These are phyloP conservation scores for Trichonephila clavipes DNA, from an alignment of 1,140 invertebrate species.

Conservation along the genomic window DNA sequence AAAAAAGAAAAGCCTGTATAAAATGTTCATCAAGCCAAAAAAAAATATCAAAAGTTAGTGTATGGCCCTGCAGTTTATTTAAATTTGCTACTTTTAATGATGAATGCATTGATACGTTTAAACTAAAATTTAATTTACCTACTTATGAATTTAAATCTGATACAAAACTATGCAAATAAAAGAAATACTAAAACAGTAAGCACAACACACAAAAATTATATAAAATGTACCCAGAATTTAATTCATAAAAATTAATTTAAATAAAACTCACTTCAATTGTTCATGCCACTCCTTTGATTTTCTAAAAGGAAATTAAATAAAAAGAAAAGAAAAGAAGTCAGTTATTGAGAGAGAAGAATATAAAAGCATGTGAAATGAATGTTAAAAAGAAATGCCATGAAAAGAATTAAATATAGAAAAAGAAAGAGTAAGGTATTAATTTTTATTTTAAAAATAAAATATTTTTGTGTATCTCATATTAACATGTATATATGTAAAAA, in stretches of 20 bases:
- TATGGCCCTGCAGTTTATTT: no score
- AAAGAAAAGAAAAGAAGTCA: neutral
- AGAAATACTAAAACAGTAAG: no score
- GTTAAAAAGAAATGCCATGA: neutral
- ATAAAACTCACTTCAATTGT: slow-evolving; percentile 2
- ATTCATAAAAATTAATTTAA: neutral
- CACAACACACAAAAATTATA: neutral
- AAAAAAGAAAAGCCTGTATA: no score
- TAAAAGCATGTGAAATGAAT: neutral
- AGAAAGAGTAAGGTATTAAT: neutral
- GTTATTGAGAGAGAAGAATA: neutral
- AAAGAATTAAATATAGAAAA: neutral
- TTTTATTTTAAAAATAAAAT: neutral
- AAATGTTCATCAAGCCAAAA: no score
- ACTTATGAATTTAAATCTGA: no score
- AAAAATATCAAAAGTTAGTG: no score
- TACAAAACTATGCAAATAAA: no score
- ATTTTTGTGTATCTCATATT: neutral
- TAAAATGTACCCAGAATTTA: neutral
- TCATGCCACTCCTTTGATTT: neutral
- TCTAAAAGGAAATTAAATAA: neutral
- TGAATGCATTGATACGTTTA: no score
- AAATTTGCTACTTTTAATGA: no score
- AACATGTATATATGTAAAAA: no score
- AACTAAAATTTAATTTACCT: no score